Percentiles rank a stretch among this genome's conserved stretches.
Evolutionary conservation across 2,888 invertebrate species (phyloP).

Genomic region (Amblyteles armatorius): DNA sequence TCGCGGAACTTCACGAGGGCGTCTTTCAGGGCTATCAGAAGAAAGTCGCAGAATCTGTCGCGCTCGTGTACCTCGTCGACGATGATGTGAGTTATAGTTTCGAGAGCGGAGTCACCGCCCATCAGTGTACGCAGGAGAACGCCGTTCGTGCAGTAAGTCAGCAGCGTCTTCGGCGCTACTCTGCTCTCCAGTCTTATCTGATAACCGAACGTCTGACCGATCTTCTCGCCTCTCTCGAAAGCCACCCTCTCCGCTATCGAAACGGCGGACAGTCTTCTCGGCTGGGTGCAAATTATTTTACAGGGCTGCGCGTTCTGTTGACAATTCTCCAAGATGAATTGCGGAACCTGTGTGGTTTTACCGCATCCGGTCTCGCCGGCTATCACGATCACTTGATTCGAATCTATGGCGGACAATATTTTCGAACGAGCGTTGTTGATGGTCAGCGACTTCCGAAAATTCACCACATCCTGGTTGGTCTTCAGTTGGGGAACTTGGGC

Average conservation of each 20-base stretch:
- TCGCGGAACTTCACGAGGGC: constrained; percentile 89
- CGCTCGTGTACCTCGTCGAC: constrained; percentile 99
- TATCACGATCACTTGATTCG: constrained; percentile 88
- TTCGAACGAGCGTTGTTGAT: constrained; percentile 88
- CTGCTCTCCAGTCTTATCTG: constrained; percentile 96
- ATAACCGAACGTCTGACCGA: constrained; percentile 92
- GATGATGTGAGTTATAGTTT: constrained; percentile 93
- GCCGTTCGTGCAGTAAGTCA: constrained; percentile 97
- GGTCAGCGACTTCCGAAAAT: constrained; percentile 89
- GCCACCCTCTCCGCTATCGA: constrained; percentile 95
- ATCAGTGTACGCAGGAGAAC: constrained; percentile 95
- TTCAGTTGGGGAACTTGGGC: constrained; percentile 87
- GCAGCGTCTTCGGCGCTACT: constrained; percentile 91
- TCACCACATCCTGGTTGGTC: constrained; percentile 86
- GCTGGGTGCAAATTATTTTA: constrained; percentile 97
- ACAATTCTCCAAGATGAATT: constrained; percentile 94
- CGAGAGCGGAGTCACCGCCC: constrained; percentile 90
- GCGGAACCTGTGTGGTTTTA: constrained; percentile 98
- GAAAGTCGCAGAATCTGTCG: constrained; percentile 96
- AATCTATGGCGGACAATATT: constrained; percentile 87
- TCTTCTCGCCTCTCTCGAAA: constrained; percentile 89
- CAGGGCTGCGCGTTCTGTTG: constrained; percentile 88
- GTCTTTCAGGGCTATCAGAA: constrained; percentile 94
- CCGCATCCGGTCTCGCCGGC: constrained; percentile 96
- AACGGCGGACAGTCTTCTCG: constrained; percentile 95